Conservation (phyloP, 2,797 vertebrate species). For the Muscicapa comitata region DNA sequence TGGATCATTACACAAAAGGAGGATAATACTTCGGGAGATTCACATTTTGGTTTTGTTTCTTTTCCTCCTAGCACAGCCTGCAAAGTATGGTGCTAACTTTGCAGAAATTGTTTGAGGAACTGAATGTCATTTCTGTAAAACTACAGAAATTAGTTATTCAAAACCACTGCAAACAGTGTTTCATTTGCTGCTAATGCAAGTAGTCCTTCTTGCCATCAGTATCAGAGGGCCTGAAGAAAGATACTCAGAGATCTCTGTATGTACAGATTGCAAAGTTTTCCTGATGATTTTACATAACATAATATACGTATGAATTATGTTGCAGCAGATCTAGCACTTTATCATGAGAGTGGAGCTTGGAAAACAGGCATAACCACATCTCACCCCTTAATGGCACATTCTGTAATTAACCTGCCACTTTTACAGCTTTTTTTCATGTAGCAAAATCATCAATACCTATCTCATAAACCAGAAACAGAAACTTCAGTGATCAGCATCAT, state of each 20-base stretch:
- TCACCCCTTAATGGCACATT: background rate
- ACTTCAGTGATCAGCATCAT: background rate
- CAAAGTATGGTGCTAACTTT: background rate
- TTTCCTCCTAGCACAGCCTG: background rate
- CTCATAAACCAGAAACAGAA: background rate
- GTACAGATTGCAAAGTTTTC: background rate
- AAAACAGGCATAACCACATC: background rate
- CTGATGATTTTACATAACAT: background rate
- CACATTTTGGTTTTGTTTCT: constrained; percentile 2
- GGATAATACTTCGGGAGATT: background rate
- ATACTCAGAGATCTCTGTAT: background rate
- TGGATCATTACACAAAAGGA: background rate
- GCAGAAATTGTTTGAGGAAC: background rate
- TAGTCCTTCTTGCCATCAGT: background rate
- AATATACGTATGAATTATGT: background rate
- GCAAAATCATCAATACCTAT: background rate
- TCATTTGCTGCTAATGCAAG: background rate
- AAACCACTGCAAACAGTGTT: background rate
- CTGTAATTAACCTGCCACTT: background rate
- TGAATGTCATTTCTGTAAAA: background rate
- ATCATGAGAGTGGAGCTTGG: background rate
- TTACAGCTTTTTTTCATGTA: background rate
- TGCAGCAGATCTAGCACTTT: background rate
- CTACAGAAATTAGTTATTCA: constrained; percentile 5
- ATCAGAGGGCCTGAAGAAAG: background rate